phyloP scores from a whole-genome alignment of 2,113 vertebrate species.

The Rhinichthys klamathensis region DNA sequence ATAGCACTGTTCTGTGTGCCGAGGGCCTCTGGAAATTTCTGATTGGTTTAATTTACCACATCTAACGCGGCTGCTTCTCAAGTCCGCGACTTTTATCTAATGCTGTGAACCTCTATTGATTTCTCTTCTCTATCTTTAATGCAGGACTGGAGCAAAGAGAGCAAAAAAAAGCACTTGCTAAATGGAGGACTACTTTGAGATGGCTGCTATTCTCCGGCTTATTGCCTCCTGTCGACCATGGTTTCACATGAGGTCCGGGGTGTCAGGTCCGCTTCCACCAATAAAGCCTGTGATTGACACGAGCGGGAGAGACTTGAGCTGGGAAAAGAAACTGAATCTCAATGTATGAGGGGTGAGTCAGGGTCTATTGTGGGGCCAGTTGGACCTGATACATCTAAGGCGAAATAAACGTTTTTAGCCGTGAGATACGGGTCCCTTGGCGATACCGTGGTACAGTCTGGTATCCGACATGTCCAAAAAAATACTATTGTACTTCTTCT shows the following conservation, averaged over 20 bases:
- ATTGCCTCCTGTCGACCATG: conserved; percentile 94
- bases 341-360: conserved; percentile 51
- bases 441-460: not conserved
- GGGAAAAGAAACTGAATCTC: conserved; percentile 53
- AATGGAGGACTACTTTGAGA: conserved; percentile 93
- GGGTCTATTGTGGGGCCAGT: conserved; percentile 41
- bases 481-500: not conserved
- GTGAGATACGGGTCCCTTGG: conserved; percentile 14
- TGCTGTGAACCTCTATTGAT: conserved; percentile 94
- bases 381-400: conserved; percentile 29
- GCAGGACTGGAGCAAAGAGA: conserved; percentile 95
- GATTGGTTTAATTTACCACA: conserved; percentile 97
- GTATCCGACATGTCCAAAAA: not conserved
- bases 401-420: conserved; percentile 32
- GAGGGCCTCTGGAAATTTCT: conserved; percentile 88
- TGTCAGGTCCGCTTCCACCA: conserved; percentile 86
- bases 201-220: conserved; percentile 90
- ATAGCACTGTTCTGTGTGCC: conserved; percentile 85
- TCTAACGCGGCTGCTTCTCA: conserved; percentile 81
- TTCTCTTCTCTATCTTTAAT: conserved; percentile 96
- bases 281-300: conserved; percentile 85
- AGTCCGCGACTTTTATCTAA: conserved; percentile 90
- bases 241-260: conserved; percentile 88
- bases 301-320: conserved; percentile 58
- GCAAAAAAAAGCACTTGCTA: conserved; percentile 81